phyloP scores from a whole-genome alignment of 2,797 vertebrate species.

The Artibeus lituratus region DNA sequence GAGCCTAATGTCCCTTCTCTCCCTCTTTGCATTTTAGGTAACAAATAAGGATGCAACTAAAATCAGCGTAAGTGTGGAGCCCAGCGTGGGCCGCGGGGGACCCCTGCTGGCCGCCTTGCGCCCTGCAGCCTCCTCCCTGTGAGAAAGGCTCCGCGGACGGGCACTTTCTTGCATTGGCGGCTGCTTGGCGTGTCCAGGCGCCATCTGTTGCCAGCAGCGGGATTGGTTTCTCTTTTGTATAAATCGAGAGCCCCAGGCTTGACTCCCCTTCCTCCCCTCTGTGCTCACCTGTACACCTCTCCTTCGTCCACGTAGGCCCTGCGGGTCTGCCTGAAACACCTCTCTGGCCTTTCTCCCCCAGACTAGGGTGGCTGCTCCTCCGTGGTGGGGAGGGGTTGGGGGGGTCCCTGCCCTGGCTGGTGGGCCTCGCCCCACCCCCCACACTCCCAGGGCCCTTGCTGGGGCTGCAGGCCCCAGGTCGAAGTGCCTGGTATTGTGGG shows the following conservation, averaged over 20 bases:
- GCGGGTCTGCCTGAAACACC: neutral
- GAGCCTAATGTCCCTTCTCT: slow-evolving; percentile 37
- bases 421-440: neutral
- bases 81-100: slow-evolving; percentile 47
- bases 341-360: neutral
- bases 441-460: rapidly evolving
- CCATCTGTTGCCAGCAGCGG: slow-evolving; percentile 51
- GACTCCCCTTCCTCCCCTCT: neutral
- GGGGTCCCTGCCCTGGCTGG: too few relatives aligned
- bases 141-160: neutral
- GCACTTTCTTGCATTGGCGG: neutral
- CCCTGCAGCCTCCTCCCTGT: slow-evolving; percentile 32
- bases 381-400: too few relatives aligned
- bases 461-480: neutral
- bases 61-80: slow-evolving; percentile 93
- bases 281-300: neutral
- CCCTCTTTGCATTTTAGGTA: slow-evolving; percentile 84
- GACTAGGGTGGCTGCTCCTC: neutral
- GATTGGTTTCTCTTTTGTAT: neutral
- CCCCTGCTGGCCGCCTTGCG: slow-evolving; percentile 58
- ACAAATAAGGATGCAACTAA: slow-evolving; percentile 91
- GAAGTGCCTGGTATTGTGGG: neutral
- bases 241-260: neutral
- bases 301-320: neutral
- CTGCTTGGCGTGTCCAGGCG: neutral